phyloP scores from a whole-genome alignment of 2,113 vertebrate species.

The Brachionichthys hirsutus region DNA sequence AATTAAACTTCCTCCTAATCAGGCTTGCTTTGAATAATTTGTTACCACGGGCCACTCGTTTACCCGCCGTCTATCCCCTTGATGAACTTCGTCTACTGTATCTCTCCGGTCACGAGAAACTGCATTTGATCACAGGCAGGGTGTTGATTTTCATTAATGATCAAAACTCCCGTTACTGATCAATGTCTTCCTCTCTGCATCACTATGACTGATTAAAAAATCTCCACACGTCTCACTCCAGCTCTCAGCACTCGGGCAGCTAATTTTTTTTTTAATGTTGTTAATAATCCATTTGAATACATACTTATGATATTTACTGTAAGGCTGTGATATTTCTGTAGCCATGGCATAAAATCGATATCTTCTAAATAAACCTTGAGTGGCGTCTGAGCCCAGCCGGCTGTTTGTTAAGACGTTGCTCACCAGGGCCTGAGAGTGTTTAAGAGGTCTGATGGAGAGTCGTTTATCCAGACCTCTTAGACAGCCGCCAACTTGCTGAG shows the following conservation, averaged over 20 bases:
- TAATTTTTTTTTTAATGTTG: conserved; percentile 70
- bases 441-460: conserved; percentile 61
- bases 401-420: conserved; percentile 51
- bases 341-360: conserved; percentile 66
- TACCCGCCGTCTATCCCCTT: too few relatives aligned
- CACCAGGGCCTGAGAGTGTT: conserved; percentile 41
- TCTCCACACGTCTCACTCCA: conserved; percentile 22
- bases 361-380: conserved; percentile 72
- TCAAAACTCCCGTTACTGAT: neutral
- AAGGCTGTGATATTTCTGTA: conserved; percentile 63
- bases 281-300: conserved; percentile 65
- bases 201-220: conserved; percentile 31
- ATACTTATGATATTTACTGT: conserved; percentile 63
- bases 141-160: conserved; percentile 13
- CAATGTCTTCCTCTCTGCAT: neutral
- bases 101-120: too few relatives aligned
- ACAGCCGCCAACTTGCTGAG: conserved; percentile 66
- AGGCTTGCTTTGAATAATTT: too few relatives aligned
- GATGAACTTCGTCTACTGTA: too few relatives aligned
- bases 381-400: conserved; percentile 48
- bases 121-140: neutral
- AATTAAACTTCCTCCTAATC: too few relatives aligned
- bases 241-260: conserved; percentile 41
- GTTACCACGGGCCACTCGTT: too few relatives aligned
- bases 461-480: conserved; percentile 62